phyloP scores from a whole-genome alignment of 1,140 invertebrate species.

The Drosophila truncata region DNA sequence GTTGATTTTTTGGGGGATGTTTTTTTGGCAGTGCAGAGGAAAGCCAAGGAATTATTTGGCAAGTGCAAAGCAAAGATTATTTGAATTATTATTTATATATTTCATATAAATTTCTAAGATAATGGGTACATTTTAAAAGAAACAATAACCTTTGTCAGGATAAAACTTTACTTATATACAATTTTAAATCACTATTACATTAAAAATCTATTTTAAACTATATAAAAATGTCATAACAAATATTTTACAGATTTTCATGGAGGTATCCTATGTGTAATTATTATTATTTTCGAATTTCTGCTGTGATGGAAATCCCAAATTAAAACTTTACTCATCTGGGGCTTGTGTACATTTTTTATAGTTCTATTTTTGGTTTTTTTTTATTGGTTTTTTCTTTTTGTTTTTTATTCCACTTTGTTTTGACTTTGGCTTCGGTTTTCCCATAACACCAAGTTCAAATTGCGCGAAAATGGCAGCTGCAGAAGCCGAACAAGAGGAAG shows the following conservation, averaged over 20 bases:
- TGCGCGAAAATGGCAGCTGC: constrained; percentile 36
- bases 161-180: too few relatives aligned
- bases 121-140: too few relatives aligned
- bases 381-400: too few relatives aligned
- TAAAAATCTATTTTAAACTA: neutral
- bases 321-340: constrained; percentile 20
- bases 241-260: too few relatives aligned
- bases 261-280: neutral
- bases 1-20: neutral
- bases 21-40: neutral
- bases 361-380: neutral
- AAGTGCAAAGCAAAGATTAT: neutral
- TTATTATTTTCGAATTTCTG: neutral
- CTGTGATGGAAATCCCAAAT: constrained; percentile 6
- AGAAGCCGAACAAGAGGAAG: constrained; percentile 6
- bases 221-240: neutral
- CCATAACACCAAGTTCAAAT: constrained; percentile 53
- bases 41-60: neutral
- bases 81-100: neutral
- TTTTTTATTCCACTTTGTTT: constrained; percentile 22
- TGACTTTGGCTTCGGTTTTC: constrained; percentile 34
- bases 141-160: too few relatives aligned
- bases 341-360: neutral
- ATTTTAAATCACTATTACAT: neutral
- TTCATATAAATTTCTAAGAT: too few relatives aligned